Conservation (phyloP, 1,140 invertebrate species). For the Uloborus diversus region DNA sequence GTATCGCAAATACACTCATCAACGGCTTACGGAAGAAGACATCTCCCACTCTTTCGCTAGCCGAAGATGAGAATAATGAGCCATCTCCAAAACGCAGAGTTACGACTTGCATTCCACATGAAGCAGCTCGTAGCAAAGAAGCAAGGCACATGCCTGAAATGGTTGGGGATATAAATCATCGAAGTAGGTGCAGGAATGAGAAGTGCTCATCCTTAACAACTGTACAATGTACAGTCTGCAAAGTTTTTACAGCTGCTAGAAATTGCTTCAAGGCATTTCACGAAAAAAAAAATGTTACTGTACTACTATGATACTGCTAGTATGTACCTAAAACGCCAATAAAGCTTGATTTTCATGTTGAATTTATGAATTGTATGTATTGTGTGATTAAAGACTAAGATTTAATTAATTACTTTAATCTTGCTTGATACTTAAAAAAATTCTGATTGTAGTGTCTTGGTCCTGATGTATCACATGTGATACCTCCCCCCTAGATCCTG, state of each 20-base stretch:
- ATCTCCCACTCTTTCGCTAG: neutral
- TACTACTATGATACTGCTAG: no score
- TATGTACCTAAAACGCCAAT: no score
- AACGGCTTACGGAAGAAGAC: neutral
- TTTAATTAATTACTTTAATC: no score
- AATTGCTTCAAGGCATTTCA: conserved; percentile 8
- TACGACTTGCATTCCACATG: neutral
- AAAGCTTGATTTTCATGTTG: no score
- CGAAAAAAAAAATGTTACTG: no score
- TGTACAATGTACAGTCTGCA: neutral
- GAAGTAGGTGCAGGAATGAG: neutral
- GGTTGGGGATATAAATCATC: neutral
- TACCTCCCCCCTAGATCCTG: no score
- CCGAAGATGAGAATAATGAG: neutral
- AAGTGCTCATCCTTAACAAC: neutral
- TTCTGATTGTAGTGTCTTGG: no score
- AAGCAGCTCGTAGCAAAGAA: neutral
- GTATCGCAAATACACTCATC: neutral
- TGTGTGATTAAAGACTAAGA: no score
- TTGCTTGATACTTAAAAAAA: no score
- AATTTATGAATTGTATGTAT: no score
- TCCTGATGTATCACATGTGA: no score
- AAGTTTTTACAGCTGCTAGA: neutral
- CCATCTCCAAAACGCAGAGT: neutral
- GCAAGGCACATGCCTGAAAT: neutral